These are phyloP conservation scores for Agrochola lota DNA, from an alignment of 2,888 invertebrate species.

Conservation along the genomic window DNA sequence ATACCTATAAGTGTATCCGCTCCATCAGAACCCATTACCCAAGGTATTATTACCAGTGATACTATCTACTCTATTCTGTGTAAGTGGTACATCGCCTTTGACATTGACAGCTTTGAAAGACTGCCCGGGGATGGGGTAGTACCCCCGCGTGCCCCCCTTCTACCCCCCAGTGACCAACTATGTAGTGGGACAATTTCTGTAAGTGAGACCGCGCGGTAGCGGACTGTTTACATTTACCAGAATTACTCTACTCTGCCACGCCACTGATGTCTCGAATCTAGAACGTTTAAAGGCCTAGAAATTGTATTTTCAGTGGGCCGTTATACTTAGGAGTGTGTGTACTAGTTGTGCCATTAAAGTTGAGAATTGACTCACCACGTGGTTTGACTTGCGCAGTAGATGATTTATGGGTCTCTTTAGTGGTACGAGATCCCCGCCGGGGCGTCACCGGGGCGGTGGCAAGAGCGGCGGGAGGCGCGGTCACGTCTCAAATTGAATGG, in stretches of 20 bases:
- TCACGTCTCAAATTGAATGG: too few relatives aligned
- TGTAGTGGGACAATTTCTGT: conserved; percentile 44
- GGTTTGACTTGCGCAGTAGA: too few relatives aligned
- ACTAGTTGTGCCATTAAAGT: not conserved
- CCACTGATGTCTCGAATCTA: not conserved
- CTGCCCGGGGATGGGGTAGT: conserved; percentile 7
- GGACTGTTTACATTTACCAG: conserved; percentile 27
- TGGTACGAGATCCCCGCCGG: too few relatives aligned
- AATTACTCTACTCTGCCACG: not conserved
- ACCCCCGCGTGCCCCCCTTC: conserved; percentile 6
- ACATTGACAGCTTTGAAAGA: conserved; percentile 56
- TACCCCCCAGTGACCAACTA: conserved; percentile 44
- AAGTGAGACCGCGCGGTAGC: conserved; percentile 33
- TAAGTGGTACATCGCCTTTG: conserved; percentile 45
- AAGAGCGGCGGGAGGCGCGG: too few relatives aligned
- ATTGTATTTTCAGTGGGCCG: conserved; percentile 10
- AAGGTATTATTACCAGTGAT: conserved; percentile 37
- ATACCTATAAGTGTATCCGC: conserved; percentile 3
- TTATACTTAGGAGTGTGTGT: not conserved
- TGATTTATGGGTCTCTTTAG: too few relatives aligned
- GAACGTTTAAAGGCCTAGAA: conserved; percentile 10
- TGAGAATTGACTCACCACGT: too few relatives aligned
- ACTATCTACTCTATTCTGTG: conserved; percentile 21
- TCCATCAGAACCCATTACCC: conserved; percentile 8
- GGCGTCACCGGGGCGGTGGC: too few relatives aligned